Evolutionary conservation across 2,888 invertebrate species (phyloP).

Genomic region (Athalia circularis): DNA sequence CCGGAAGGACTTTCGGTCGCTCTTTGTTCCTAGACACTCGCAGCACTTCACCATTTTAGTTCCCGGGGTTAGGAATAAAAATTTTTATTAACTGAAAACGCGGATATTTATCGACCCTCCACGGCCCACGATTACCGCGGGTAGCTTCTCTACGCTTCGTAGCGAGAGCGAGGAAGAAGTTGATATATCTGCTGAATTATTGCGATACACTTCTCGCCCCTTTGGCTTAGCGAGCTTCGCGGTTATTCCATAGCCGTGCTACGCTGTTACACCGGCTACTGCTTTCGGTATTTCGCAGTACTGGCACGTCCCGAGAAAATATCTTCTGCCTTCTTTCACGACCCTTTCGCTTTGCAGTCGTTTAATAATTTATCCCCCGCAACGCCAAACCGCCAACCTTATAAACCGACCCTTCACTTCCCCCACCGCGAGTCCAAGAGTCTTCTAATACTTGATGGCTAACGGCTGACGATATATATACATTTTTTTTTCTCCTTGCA

Average conservation of each 20-base stretch:
- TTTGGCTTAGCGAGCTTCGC: neutral
- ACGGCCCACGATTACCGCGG: too few species aligned
- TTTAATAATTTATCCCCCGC: conserved; percentile 26
- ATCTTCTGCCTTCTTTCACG: neutral
- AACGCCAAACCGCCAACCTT: neutral
- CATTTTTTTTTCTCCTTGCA: too few species aligned
- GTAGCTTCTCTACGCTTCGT: too few species aligned
- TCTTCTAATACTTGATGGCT: conserved; percentile 18
- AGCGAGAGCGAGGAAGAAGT: too few species aligned
- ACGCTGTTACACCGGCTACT: neutral
- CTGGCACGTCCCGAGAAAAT: conserved; percentile 21
- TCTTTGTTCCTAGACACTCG: conserved; percentile 56
- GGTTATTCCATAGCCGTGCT: too few species aligned
- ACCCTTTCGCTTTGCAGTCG: neutral
- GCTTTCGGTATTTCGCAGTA: neutral
- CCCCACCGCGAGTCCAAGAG: neutral
- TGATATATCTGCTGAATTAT: neutral
- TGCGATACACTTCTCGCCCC: conserved; percentile 18
- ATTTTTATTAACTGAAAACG: neutral
- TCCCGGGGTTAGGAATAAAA: neutral
- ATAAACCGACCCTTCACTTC: neutral
- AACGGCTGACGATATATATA: neutral
- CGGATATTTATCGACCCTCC: too few species aligned
- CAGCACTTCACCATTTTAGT: conserved; percentile 59
- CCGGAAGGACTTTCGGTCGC: conserved; percentile 50